Evolutionary conservation across 2,888 invertebrate species (phyloP).

Genomic region (Brenthis ino): DNA sequence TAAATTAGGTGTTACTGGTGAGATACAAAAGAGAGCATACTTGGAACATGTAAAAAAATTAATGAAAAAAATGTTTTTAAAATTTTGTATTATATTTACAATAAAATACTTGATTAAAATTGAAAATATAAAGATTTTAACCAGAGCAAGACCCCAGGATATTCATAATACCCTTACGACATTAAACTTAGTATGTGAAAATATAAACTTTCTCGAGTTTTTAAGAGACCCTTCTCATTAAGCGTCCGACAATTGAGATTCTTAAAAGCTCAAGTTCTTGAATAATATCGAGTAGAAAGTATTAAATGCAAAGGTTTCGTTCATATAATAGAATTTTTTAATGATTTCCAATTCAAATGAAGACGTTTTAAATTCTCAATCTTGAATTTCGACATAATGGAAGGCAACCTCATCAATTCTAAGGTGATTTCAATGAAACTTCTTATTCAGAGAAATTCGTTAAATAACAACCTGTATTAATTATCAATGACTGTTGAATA

Average conservation of each 20-base stretch:
- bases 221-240: constrained; percentile 1
- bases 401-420: constrained; percentile 60
- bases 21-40: too few species aligned
- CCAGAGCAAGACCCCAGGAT: too few species aligned
- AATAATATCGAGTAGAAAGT: constrained; percentile 26
- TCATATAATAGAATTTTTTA: constrained; percentile 38
- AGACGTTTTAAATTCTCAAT: constrained; percentile 39
- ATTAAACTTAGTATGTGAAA: neutral
- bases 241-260: neutral
- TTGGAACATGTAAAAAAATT: too few species aligned
- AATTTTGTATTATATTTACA: too few species aligned
- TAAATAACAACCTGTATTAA: constrained; percentile 72
- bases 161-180: neutral
- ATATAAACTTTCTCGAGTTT: neutral
- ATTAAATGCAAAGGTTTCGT: constrained; percentile 22
- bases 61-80: too few species aligned
- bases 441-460: constrained; percentile 65
- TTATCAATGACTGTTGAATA: constrained; percentile 65
- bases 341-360: constrained; percentile 39
- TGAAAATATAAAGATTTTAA: too few species aligned
- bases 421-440: constrained; percentile 67
- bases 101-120: too few species aligned
- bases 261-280: constrained; percentile 14
- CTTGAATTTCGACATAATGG: constrained; percentile 37
- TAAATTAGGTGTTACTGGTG: too few species aligned